These are phyloP conservation scores for Cataglyphis hispanica DNA, from an alignment of 1,140 invertebrate genomes.

Conservation along the genomic window DNA sequence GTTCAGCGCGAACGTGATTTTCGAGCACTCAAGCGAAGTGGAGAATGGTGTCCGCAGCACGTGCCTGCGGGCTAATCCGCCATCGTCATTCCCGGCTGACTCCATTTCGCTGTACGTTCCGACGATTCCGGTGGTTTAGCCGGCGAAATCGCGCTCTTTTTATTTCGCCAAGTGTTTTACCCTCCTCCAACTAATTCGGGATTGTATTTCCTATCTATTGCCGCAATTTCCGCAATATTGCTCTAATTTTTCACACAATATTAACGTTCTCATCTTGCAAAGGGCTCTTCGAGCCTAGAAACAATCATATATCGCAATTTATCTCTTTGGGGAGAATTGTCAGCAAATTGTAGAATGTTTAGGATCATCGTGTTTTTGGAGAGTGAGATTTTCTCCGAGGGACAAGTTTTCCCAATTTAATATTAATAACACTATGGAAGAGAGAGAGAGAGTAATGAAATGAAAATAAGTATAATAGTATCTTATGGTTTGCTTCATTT, in stretches of 20 bases:
- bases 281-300: not conserved
- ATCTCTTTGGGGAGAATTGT: not conserved
- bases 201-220: constrained; percentile 4
- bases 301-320: not conserved
- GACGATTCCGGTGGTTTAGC: constrained; percentile 56
- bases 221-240: constrained; percentile 28
- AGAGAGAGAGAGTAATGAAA: not conserved
- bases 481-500: not conserved
- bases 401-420: not conserved
- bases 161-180: constrained; percentile 57
- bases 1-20: constrained; percentile 81
- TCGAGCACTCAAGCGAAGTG: constrained; percentile 83
- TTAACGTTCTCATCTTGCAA: not conserved
- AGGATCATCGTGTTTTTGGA: not conserved
- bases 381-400: not conserved
- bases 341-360: not conserved
- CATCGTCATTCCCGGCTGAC: constrained; percentile 78
- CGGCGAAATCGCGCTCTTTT: constrained; percentile 45
- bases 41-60: constrained; percentile 82
- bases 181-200: constrained; percentile 40
- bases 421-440: not conserved
- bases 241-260: constrained; percentile 21
- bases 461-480: not conserved
- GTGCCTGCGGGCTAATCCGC: constrained; percentile 82
- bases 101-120: constrained; percentile 72